phyloP scores from a whole-genome alignment of 2,888 invertebrate genomes.

The Chrysolina haemoptera region DNA sequence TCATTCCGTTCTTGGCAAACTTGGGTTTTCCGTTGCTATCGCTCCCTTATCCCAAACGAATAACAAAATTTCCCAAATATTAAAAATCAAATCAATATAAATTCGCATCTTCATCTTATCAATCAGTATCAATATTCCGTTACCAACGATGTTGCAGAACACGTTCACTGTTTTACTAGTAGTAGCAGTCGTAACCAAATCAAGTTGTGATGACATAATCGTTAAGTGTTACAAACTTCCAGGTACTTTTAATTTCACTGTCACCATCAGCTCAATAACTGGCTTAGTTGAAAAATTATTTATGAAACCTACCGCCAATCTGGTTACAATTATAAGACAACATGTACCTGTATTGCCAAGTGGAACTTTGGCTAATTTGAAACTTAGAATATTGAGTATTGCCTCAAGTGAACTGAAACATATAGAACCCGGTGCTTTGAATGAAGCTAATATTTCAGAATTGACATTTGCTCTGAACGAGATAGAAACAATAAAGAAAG shows the following conservation, averaged over 20 bases:
- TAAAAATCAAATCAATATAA: not conserved
- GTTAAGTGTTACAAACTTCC: slow-evolving; percentile 4
- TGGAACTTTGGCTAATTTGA: not conserved
- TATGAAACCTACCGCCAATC: not conserved
- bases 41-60: not conserved
- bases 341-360: not conserved
- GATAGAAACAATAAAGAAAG: slow-evolving; percentile 9
- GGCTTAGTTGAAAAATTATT: not conserved
- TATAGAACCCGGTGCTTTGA: slow-evolving; percentile 25
- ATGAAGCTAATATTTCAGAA: not conserved
- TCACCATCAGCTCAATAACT: not conserved
- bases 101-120: not conserved
- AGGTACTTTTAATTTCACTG: not conserved
- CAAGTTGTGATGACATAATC: slow-evolving; percentile 16
- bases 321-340: not conserved
- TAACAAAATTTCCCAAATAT: not conserved
- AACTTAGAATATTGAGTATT: not conserved
- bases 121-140: not conserved
- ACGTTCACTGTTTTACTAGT: not conserved
- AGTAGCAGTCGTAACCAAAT: not conserved
- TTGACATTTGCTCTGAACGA: not conserved
- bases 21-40: no score
- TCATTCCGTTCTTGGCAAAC: no score
- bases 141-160: not conserved
- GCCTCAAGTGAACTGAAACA: not conserved